phyloP scores from a whole-genome alignment of 2,113 vertebrate species.

The Columba livia region DNA sequence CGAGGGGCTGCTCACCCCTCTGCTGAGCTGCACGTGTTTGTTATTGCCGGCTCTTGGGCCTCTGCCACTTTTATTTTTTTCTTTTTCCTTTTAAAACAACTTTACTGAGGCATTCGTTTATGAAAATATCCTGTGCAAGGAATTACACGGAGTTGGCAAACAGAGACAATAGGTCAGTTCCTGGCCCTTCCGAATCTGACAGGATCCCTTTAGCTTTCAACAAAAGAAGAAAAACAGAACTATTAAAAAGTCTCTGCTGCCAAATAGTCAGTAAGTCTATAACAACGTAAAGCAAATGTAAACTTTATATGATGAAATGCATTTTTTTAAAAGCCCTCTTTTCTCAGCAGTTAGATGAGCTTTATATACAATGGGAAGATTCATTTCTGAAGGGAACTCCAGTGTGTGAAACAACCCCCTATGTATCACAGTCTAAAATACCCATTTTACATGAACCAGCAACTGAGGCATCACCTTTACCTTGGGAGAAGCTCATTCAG shows the following conservation, averaged over 20 bases:
- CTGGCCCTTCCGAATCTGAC: not conserved
- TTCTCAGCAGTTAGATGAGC: not conserved
- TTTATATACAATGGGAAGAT: not conserved
- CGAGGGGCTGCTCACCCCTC: not conserved
- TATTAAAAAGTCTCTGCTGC: not conserved
- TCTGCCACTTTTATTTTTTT: not conserved
- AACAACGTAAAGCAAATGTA: constrained; percentile 39
- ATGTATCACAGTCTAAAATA: not conserved
- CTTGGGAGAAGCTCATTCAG: not conserved
- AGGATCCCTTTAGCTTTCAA: not conserved
- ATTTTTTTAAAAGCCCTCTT: not conserved
- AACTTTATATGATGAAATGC: constrained; percentile 2
- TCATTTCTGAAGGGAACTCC: not conserved
- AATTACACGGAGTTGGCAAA: not conserved
- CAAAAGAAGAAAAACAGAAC: not conserved
- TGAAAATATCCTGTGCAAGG: not conserved
- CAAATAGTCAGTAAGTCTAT: not conserved
- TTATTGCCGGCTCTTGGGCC: not conserved
- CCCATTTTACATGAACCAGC: not conserved
- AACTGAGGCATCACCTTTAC: not conserved
- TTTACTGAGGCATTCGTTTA: not conserved
- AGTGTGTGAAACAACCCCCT: not conserved
- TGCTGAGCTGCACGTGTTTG: not conserved
- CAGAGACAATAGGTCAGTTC: not conserved
- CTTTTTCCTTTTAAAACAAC: not conserved